Conservation (phyloP, 37 sponge, comb jelly and placozoan genomes). For the Ephydatia muelleri region DNA sequence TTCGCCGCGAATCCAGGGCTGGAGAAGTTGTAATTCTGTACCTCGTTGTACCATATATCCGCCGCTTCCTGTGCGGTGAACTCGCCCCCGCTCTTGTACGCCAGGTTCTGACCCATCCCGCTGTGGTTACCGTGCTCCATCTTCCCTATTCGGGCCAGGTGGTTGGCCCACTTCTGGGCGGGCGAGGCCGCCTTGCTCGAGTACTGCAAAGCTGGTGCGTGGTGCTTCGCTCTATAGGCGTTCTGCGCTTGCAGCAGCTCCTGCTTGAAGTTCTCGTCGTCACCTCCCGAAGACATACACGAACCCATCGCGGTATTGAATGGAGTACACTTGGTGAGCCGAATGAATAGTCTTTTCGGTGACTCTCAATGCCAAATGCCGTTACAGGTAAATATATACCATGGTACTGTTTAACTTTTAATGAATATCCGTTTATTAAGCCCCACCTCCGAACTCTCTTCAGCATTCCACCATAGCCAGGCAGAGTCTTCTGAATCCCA, state of each 20-base stretch:
- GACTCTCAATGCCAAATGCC: too few relatives aligned
- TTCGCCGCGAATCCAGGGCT: conserved; percentile 59
- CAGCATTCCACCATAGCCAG: too few relatives aligned
- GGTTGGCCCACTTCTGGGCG: conserved; percentile 85
- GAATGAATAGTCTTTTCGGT: too few relatives aligned
- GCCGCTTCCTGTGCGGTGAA: conserved; percentile 39
- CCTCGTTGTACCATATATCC: conserved; percentile 87
- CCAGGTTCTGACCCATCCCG: conserved; percentile 89
- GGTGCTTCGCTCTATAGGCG: conserved; percentile 68
- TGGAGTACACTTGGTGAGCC: too few relatives aligned
- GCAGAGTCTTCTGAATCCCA: too few relatives aligned
- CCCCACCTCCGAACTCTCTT: too few relatives aligned
- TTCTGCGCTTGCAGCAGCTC: conserved; percentile 77
- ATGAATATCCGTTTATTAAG: too few relatives aligned
- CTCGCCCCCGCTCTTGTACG: conserved; percentile 20
- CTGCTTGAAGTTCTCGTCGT: conserved; percentile 25
- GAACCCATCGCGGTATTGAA: too few relatives aligned
- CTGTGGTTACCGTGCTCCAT: conserved; percentile 75
- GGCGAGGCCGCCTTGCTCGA: conserved; percentile 40
- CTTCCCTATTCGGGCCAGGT: conserved; percentile 50
- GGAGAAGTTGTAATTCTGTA: conserved; percentile 72
- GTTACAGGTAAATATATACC: too few relatives aligned
- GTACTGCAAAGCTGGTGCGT: conserved; percentile 66
- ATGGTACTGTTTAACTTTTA: too few relatives aligned
- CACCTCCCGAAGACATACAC: neutral